These are phyloP conservation scores for Prionailurus bengalensis DNA, from an alignment of 2,113 vertebrate species.

Conservation along the genomic window DNA sequence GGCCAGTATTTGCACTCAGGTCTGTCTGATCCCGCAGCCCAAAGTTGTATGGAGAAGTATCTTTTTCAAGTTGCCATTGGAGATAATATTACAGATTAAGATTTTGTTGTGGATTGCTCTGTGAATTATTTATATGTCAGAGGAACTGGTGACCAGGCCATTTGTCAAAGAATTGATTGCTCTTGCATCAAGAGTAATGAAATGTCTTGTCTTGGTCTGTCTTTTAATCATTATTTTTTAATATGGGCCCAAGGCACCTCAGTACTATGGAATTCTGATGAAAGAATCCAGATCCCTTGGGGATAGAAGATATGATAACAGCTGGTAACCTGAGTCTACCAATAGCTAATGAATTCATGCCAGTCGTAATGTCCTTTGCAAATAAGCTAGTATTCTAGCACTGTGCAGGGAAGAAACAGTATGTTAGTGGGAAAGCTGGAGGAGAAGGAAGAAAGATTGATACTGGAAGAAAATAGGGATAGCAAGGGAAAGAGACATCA, in stretches of 20 bases:
- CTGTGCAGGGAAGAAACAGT: background rate
- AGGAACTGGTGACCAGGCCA: background rate
- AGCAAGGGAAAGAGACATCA: background rate
- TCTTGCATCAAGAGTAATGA: background rate
- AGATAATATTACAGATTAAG: conserved; percentile 12
- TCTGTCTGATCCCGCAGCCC: background rate
- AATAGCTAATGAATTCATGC: background rate
- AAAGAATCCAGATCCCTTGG: background rate
- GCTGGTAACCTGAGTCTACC: background rate
- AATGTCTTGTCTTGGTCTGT: conserved; percentile 8
- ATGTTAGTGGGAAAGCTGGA: background rate
- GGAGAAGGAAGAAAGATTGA: background rate
- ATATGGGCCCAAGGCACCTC: background rate
- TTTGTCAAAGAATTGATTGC: conserved; percentile 24
- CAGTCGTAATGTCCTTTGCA: background rate
- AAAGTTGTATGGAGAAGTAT: background rate
- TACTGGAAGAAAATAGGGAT: background rate
- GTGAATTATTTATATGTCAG: conserved; percentile 47
- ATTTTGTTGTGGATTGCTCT: background rate
- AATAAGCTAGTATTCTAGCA: background rate
- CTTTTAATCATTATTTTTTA: conserved; percentile 63
- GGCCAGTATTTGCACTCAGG: background rate
- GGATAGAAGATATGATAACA: background rate
- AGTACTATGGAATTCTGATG: background rate
- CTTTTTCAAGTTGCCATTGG: background rate